A percentile compares a stretch with the other conserved stretches of the same genome.
Conservation (phyloP, 2,797 vertebrate species). For the Danio kyathit region DNA sequence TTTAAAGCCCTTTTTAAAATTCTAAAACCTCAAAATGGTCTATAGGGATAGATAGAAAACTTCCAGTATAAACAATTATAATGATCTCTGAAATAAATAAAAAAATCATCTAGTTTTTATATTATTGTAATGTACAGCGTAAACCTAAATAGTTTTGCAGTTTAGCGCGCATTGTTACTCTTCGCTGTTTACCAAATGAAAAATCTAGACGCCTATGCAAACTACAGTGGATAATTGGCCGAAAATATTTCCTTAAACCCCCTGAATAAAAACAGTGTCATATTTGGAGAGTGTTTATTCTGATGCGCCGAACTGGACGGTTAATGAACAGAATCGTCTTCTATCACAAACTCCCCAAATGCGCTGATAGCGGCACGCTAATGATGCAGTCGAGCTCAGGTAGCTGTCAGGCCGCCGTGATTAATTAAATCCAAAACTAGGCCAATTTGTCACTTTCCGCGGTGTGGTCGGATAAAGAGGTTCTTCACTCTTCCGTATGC, state of each 20-base stretch:
- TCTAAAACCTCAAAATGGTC: too few relatives aligned
- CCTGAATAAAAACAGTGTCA: background rate
- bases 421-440: slow-evolving; percentile 81
- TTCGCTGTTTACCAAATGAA: too few relatives aligned
- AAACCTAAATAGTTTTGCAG: too few relatives aligned
- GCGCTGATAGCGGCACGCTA: slow-evolving; percentile 68
- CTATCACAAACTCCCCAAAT: slow-evolving; percentile 70
- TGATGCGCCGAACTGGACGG: slow-evolving; percentile 66
- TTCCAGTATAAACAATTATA: too few relatives aligned
- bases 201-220: too few relatives aligned
- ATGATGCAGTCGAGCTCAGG: slow-evolving; percentile 80
- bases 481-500: slow-evolving; percentile 11
- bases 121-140: too few relatives aligned
- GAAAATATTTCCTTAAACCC: background rate
- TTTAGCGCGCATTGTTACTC: too few relatives aligned
- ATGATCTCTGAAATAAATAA: too few relatives aligned
- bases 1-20: too few relatives aligned
- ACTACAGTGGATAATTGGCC: background rate
- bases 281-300: slow-evolving; percentile 29
- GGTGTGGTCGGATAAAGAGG: slow-evolving; percentile 70
- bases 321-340: slow-evolving; percentile 77
- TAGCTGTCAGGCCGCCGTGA: slow-evolving; percentile 77
- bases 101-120: too few relatives aligned
- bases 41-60: too few relatives aligned
- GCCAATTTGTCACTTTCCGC: slow-evolving; percentile 78